Evolutionary conservation across 2,888 invertebrate species (phyloP).

Genomic region (Steromphala cineraria): DNA sequence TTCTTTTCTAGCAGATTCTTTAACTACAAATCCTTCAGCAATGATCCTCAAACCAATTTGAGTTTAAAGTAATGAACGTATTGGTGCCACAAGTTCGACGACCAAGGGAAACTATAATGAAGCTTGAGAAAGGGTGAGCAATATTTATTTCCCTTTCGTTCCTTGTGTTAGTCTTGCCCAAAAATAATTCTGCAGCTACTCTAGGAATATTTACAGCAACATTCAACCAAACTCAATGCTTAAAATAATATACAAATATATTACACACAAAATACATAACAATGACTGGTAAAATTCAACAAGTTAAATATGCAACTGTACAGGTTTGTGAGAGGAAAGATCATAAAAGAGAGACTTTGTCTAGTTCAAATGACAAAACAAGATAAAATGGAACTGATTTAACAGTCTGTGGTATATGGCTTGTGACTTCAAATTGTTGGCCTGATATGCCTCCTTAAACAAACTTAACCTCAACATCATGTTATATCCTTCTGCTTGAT

Average conservation of each 20-base stretch:
- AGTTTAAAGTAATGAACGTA: no score
- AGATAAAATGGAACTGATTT: background rate
- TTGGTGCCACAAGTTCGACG: no score
- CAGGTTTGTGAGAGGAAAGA: background rate
- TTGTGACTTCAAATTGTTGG: no score
- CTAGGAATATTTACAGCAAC: slow-evolving; percentile 18
- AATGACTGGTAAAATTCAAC: slow-evolving; percentile 19
- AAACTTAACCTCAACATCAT: no score
- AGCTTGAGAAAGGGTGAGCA: no score
- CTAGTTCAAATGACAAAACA: background rate
- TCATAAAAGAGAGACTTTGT: background rate
- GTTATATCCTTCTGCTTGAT: no score
- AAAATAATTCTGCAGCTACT: background rate
- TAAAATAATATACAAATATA: slow-evolving; percentile 21
- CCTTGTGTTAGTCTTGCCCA: background rate
- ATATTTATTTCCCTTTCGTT: background rate
- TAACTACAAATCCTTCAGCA: no score
- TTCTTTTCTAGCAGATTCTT: no score
- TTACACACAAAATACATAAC: slow-evolving; percentile 18
- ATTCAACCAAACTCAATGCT: slow-evolving; percentile 17
- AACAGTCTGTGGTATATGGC: no score
- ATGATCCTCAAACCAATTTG: no score
- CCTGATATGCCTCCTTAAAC: no score
- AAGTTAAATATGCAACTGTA: slow-evolving; percentile 13
- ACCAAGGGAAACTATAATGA: no score